A percentile compares a stretch with the other conserved stretches of the same genome.
These are phyloP conservation scores for Deroplatys truncata DNA, from an alignment of 2,888 invertebrate species.

Conservation along the genomic window DNA sequence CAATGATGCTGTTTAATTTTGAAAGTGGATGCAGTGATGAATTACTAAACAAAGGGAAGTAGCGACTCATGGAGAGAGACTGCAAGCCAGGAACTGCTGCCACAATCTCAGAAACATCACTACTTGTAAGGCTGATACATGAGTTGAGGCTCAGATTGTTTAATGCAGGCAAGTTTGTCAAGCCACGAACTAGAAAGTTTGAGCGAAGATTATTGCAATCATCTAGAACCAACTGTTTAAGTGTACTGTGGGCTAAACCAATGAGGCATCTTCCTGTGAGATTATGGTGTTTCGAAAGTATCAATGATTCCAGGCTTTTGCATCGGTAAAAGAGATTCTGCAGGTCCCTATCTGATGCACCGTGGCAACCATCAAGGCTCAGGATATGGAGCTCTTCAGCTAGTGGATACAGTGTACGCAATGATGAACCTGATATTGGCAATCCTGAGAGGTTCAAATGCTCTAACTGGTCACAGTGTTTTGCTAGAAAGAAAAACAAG, in stretches of 20 bases:
- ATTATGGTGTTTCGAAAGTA: constrained; percentile 32
- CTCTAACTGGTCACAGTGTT: constrained; percentile 51
- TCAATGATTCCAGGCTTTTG: constrained; percentile 37
- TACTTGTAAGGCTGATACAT: constrained; percentile 35
- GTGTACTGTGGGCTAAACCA: constrained; percentile 36
- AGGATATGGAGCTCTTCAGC: constrained; percentile 50
- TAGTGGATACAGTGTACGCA: constrained; percentile 47
- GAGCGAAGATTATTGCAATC: constrained; percentile 36
- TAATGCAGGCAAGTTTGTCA: constrained; percentile 36
- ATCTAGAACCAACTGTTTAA: constrained; percentile 38
- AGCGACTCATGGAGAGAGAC: constrained; percentile 35
- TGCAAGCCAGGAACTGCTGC: constrained; percentile 34
- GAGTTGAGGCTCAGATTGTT: constrained; percentile 35
- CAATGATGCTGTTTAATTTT: not conserved
- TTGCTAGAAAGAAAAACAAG: constrained; percentile 15
- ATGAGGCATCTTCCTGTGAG: constrained; percentile 39
- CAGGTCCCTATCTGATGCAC: constrained; percentile 40
- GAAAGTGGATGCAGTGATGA: constrained; percentile 42
- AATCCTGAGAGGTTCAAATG: constrained; percentile 50
- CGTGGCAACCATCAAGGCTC: constrained; percentile 48
- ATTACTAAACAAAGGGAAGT: constrained; percentile 41
- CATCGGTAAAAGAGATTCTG: constrained; percentile 38
- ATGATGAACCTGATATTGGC: constrained; percentile 51
- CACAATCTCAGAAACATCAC: constrained; percentile 36
- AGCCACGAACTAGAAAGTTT: constrained; percentile 28